These are phyloP conservation scores for Cephus cinctus DNA, from an alignment of 1,140 invertebrate genomes.

Conservation along the genomic window DNA sequence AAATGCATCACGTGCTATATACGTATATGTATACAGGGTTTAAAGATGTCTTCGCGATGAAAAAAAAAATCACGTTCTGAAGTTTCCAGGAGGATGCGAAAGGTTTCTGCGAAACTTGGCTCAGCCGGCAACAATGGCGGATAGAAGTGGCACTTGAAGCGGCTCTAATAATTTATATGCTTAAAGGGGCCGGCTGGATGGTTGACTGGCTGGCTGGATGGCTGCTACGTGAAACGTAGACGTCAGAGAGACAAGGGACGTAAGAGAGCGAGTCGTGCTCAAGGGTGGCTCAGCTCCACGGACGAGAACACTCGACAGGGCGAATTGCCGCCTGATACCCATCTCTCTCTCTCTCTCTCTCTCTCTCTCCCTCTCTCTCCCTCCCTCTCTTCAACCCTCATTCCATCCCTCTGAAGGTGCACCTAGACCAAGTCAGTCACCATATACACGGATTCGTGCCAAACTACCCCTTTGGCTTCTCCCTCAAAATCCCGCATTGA, in stretches of 20 bases:
- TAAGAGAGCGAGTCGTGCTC: slow-evolving; percentile 43
- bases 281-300: slow-evolving; percentile 42
- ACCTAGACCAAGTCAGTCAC: too few relatives aligned
- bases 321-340: slow-evolving; percentile 33
- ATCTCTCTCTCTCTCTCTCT: too few relatives aligned
- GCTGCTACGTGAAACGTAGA: slow-evolving; percentile 47
- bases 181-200: slow-evolving; percentile 36
- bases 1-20: too few relatives aligned
- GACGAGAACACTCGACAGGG: slow-evolving; percentile 43
- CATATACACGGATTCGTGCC: not conserved
- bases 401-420: too few relatives aligned
- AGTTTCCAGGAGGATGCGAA: too few relatives aligned
- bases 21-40: too few relatives aligned
- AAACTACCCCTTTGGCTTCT: not conserved
- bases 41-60: too few relatives aligned
- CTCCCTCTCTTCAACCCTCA: too few relatives aligned
- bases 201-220: slow-evolving; percentile 2
- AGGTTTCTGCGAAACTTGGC: too few relatives aligned
- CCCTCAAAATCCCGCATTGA: not conserved
- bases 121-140: slow-evolving; percentile 39
- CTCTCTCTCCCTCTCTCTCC: too few relatives aligned
- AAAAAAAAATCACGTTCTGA: too few relatives aligned
- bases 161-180: slow-evolving; percentile 49
- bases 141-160: slow-evolving; percentile 43
- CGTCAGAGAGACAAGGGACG: slow-evolving; percentile 40